Base-by-base conservation (phyloP, 2,113 vertebrate species). In the Andinoacara biseriatus region DNA sequence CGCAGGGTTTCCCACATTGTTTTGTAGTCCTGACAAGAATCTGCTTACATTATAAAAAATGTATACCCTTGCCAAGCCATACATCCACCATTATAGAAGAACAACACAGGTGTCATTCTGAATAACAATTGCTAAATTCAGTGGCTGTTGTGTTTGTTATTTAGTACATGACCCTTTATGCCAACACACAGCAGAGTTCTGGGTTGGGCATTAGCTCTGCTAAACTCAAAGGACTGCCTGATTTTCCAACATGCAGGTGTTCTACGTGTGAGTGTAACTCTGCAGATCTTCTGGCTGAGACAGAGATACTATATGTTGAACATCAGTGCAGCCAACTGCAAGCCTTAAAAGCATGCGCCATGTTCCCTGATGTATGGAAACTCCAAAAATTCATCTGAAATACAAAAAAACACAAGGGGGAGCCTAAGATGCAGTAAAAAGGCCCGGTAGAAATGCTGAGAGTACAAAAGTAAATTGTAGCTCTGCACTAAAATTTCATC, bases 281-380 rank as follows among this genome's bases (percentile, higher is more conserved):
- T 79, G 82, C 63, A 75, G 78, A 76, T 26, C 29, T 82, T 60
- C 74, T 56, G 69, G 18, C 62, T 86, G 43, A 31, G 43, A 69
- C 49, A 56, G 69, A 83, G 59, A 24, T 60, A 33, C 54, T 56
- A 59, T 43, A 40, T 18, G 2, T 29, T 65, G 61, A 72, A 87
- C 84, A 77, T 74, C 52, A 81, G 33, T 58, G 74, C 33, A 38
- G 38, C 65, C 26, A 52, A 17, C 65, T 72, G 65, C 65, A 52
- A 49, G 46, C 81, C 17, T 22, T 76, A 18, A 46, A 15, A 59
- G 46, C 38, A 33, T 29, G 59, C 46, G 18, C 52, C 40, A 3
- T 8, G 20, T 54, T 3, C 6, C 3, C 52, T 9, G 18, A 54
- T 18, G 52, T 2, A 54, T 52, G 43, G 43, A 43, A 72, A 31